Base-by-base conservation (phyloP, 2,888 invertebrate genomes). In the Thymelicus acteon region DNA sequence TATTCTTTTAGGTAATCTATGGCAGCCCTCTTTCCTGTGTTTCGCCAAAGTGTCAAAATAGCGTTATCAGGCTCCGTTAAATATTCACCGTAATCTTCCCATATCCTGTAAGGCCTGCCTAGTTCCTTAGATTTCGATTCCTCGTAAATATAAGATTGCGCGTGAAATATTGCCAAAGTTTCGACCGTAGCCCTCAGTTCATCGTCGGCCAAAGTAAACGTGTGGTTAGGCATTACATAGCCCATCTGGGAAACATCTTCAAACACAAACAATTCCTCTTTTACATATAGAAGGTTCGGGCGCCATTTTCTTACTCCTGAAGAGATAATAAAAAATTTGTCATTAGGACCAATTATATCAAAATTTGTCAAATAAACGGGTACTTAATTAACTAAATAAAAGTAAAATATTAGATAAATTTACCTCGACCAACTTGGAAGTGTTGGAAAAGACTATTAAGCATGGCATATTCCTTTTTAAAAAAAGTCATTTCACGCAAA, bases 81-180 rank as follows among this genome's bases (percentile, higher is more conserved):
- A 72, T 82, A 84, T 37, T 87, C 78, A 19, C 81, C 79, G 68
- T 83, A 93, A 8, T 91, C 84, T 67, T 92, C 90, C 86, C 88
- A 89, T 72, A 93, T 85, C 66, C 86, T 84, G 71, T 91, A 92
- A 0, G 82, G 81, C 76, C 87, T 83, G 1, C 79, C 79, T 2
- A 89, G 75, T 80, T 80, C 82, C 74, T 76, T 87, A 75, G 78
- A 88, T 80, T 80, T 92, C 60, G 67, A 87, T 75, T 90, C 87
- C 79, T 95, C 95, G 72, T 85, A 92, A 67, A 94, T 90, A 19
- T 88, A 85, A 0, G 93, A 88, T 47, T 94, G 87, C 0, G 94
- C 91, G 77, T 95, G 95, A 77, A 95, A 94, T 74, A 78, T 85
- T 0, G 94, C 95, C 64, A 95, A 72, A 0, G 91, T 82, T 76